These are phyloP conservation scores for Psammodynastes pulverulentus DNA, from an alignment of 2,113 vertebrate genomes.

Conservation along the genomic window DNA sequence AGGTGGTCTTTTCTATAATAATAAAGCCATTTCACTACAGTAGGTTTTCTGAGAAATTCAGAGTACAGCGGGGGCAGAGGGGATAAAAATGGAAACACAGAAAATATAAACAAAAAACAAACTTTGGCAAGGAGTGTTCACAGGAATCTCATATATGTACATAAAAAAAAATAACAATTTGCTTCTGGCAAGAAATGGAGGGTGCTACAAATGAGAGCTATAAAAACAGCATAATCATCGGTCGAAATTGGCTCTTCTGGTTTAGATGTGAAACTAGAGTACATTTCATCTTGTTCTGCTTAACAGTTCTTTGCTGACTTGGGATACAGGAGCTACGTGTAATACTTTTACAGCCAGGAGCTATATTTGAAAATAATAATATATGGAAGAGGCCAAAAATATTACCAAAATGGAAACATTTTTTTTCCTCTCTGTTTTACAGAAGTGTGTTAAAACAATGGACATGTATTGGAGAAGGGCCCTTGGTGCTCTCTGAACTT, in stretches of 20 bases:
- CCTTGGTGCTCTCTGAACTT: not conserved
- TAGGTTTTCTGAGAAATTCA: not conserved
- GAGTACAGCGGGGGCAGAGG: not conserved
- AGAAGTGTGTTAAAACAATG: not conserved
- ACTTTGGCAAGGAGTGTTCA: not conserved
- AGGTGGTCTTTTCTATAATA: not conserved
- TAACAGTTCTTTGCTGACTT: not conserved
- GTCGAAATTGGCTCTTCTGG: slow-evolving; percentile 41
- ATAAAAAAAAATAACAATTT: slow-evolving; percentile 4
- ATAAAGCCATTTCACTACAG: not conserved
- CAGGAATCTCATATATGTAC: not conserved
- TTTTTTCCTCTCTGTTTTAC: not conserved
- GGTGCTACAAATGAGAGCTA: not conserved
- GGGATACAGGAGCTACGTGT: not conserved
- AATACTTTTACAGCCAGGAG: not conserved
- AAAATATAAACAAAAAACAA: not conserved
- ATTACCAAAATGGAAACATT: not conserved
- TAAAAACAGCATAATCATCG: slow-evolving; percentile 49
- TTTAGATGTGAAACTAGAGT: not conserved
- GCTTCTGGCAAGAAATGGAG: not conserved
- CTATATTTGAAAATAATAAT: not conserved
- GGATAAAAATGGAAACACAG: not conserved
- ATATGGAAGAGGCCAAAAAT: not conserved
- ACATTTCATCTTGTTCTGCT: not conserved
- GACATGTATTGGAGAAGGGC: not conserved